Base-by-base conservation (phyloP, 2,113 vertebrate genomes). In the Spea bombifrons region DNA sequence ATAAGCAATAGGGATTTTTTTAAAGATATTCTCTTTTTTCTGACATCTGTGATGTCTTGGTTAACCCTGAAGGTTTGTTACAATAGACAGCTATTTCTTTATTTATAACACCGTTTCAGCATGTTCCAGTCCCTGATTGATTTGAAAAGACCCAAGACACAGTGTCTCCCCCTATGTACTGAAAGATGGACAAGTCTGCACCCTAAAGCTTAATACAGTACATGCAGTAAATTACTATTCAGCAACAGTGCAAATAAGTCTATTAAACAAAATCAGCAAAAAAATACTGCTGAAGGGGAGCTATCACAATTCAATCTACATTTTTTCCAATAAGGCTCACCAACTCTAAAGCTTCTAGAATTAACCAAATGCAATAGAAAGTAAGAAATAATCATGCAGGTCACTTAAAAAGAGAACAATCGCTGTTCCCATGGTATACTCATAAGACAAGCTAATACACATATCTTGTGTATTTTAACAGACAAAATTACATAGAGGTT, bases 141-240 rank as follows among this genome's bases (percentile, higher is more conserved):
- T 48, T 48, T 45, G 45, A 43, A 75, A 65, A 65, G 55, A 10
- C 73, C 73, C 73, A 30, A 16, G 12, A 65, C 59, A 59, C 12
- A 50, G 55, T 64, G 46, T 75, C 73, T 16, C 64, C 44, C 46
- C 47, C 73, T 75, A 6, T 65, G 59, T 65, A 16, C 59, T 12
- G 59, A 43, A 15, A 6, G 73, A 64, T 13, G 4, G 8, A 59
- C 30, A 72, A 45, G 71, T 72, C 71, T 72, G 52, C 71, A 72
- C 71, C 30, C 71, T 59, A 72, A n/a, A 30, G 43, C 43, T 72
- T 50, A 72, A 7, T 50, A 72, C 30, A 55, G 44, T 49, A 72
- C 71, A 72, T 43, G 43, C 50, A 72, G 57, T 71, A 8, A 71
- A 59, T 57, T 13, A 46, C 45, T 46, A 45, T 46, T 12, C 5